These are phyloP conservation scores for Radopholus similis DNA, from an alignment of 1,140 invertebrate species.

Conservation along the genomic window DNA sequence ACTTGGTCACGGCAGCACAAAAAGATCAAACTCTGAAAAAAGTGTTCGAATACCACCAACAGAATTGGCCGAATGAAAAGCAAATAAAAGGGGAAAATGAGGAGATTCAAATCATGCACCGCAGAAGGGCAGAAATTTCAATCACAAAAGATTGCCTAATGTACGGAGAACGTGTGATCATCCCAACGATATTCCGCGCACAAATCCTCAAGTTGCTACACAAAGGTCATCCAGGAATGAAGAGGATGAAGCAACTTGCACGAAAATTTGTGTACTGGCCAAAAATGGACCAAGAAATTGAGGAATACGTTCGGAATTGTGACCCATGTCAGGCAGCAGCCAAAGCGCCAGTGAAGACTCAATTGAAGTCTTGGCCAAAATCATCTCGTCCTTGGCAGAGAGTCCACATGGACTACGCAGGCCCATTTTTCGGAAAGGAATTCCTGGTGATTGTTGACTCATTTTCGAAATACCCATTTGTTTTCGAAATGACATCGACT, in stretches of 20 bases:
- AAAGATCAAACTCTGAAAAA: too few relatives aligned
- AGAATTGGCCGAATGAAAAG: too few relatives aligned
- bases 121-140: too few relatives aligned
- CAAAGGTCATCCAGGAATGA: too few relatives aligned
- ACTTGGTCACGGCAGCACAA: too few relatives aligned
- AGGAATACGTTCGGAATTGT: conserved; percentile 36
- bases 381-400: too few relatives aligned
- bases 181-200: conserved; percentile 61
- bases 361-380: conserved; percentile 7
- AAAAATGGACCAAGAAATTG: conserved; percentile 52
- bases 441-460: conserved; percentile 62
- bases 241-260: conserved; percentile 66
- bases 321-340: conserved; percentile 25
- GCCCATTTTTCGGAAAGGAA: conserved; percentile 54
- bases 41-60: too few relatives aligned
- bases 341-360: conserved; percentile 1
- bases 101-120: too few relatives aligned
- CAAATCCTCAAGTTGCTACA: conserved; percentile 62
- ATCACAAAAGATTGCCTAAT: too few relatives aligned
- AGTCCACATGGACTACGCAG: conserved; percentile 62
- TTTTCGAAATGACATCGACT: conserved; percentile 33
- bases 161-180: too few relatives aligned
- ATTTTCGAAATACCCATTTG: conserved; percentile 64
- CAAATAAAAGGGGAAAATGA: too few relatives aligned
- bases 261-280: conserved; percentile 62